Evolutionary conservation across 2,113 vertebrate species (phyloP), one percentile per base, ranked within the genome.

Genomic region (Phyllopteryx taeniolatus): DNA sequence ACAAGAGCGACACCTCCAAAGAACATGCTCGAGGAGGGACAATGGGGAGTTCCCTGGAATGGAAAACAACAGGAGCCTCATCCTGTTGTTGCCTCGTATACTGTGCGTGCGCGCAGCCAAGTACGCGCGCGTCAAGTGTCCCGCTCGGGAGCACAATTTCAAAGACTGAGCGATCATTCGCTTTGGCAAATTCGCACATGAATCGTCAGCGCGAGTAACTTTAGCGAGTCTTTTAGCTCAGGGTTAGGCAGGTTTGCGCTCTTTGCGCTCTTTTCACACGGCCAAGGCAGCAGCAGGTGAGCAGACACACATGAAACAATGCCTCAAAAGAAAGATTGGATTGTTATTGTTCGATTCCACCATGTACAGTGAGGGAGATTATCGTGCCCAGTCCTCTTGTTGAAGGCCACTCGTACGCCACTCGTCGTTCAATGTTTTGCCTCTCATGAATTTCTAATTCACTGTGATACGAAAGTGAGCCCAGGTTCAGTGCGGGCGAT

Each of bases 51-150:
- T 89, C 88, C 86, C 83, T 85, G 76, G 15, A 22, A 82, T 46
- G 85, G 76, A 83, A 86, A 90, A 91, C 88, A 91, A 91, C 90
- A 91, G 90, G 90, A 91, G 35, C 35, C 35, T 39, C 35, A 39
- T 39, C 35, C 35, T 89, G 89, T 86, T 80, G 79, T n/a, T 67
- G 67, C 57, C 70, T 84, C 73, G 69, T 78, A 46, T 51, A 39
- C 54, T 5, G 69, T 5, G 39, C n/a, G n/a, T n/a, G n/a, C n/a
- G n/a, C n/a, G n/a, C n/a, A 60, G 70, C 68, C 13, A 10, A 57
- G 72, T 73, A 59, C 31, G 42, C 22, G 35, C 20, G 66, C 17
- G 74, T n/a, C 2, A 54, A 75, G 39, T 35, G 64, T 73, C 6
- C 64, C 20, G 20, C 11, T 15, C 8, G 20, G 8, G 43, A 47